Percentiles rank a stretch among this genome's conserved stretches.
These are phyloP conservation scores for Catharus fuscescens DNA, from an alignment of 2,113 vertebrate genomes.

Conservation along the genomic window DNA sequence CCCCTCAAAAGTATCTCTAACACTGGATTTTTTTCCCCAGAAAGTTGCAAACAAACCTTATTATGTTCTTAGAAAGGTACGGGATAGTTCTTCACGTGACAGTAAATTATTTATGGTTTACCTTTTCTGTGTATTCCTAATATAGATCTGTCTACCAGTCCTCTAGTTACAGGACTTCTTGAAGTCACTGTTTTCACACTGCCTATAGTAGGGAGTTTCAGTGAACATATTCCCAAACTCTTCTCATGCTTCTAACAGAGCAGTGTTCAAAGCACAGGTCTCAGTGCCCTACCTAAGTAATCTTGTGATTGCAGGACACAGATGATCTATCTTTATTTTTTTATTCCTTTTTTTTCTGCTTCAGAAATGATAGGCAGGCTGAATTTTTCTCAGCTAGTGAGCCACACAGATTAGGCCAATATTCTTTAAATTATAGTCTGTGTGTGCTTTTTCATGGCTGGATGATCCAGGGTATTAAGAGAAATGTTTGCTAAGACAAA, in stretches of 20 bases:
- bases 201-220: background rate
- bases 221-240: background rate
- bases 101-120: background rate
- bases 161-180: background rate
- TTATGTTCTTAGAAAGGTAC: background rate
- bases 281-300: background rate
- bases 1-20: background rate
- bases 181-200: background rate
- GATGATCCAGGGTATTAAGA: constrained; percentile 51
- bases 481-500: constrained; percentile 70
- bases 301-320: background rate
- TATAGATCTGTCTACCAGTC: background rate
- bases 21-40: background rate
- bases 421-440: constrained; percentile 45
- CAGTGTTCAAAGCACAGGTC: background rate
- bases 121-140: background rate
- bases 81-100: background rate
- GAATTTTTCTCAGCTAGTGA: constrained; percentile 30
- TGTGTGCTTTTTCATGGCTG: constrained; percentile 65
- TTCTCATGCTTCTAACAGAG: background rate
- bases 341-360: background rate
- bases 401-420: constrained; percentile 52
- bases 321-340: background rate
- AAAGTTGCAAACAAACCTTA: background rate
- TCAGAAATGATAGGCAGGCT: constrained; percentile 1